Conservation (phyloP, 2,888 invertebrate species). For the Blastobasis adustella region DNA sequence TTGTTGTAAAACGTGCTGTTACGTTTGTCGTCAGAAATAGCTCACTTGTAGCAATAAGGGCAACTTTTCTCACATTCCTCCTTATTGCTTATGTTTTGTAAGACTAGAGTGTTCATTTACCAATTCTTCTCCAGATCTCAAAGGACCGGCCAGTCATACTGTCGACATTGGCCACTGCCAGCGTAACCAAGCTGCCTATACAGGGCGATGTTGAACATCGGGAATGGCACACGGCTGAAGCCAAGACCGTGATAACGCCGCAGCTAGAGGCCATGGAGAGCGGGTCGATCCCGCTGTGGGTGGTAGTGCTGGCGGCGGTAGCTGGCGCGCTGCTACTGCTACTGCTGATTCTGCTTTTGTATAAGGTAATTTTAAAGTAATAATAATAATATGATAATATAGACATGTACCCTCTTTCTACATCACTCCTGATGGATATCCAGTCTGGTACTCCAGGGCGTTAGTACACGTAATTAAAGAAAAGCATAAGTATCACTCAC, state of each 20-base stretch:
- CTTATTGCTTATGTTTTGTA: too few relatives aligned
- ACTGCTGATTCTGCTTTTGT: slow-evolving; percentile 84
- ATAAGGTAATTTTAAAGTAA: slow-evolving; percentile 77
- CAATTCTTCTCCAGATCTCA: slow-evolving; percentile 39
- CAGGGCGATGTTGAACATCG: slow-evolving; percentile 78
- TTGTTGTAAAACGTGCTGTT: too few relatives aligned
- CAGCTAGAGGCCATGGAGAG: slow-evolving; percentile 78
- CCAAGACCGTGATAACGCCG: slow-evolving; percentile 82
- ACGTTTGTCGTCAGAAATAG: too few relatives aligned
- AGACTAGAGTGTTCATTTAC: too few relatives aligned
- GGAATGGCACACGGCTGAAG: slow-evolving; percentile 78
- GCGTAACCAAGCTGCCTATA: slow-evolving; percentile 83
- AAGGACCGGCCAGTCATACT: slow-evolving; percentile 75
- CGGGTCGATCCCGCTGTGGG: slow-evolving; percentile 87
- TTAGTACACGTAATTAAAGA: too few relatives aligned
- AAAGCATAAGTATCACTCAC: too few relatives aligned
- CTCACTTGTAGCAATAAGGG: too few relatives aligned
- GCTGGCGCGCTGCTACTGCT: slow-evolving; percentile 86
- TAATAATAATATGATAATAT: too few relatives aligned
- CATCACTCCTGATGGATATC: too few relatives aligned
- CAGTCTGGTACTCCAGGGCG: too few relatives aligned
- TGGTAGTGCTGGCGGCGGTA: slow-evolving; percentile 88
- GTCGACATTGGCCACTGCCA: slow-evolving; percentile 83
- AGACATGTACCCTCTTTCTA: too few relatives aligned
- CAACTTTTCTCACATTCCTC: too few relatives aligned